Base-by-base conservation (phyloP, 2,888 invertebrate species). In the Metalampra italica region DNA sequence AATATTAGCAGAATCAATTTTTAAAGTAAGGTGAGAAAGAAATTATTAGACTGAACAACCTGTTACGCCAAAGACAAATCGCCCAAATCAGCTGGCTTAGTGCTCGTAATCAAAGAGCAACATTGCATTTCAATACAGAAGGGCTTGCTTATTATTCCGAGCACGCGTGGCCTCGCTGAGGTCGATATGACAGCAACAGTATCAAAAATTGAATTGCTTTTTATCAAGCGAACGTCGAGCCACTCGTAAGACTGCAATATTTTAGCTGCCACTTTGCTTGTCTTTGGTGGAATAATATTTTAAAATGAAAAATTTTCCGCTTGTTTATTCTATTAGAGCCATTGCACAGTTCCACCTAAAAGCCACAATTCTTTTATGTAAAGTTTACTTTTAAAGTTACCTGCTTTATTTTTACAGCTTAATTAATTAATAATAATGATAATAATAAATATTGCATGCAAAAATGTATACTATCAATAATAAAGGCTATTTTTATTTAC, bases 141-240 rank as follows among this genome's bases (percentile, higher is more conserved):
- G 45, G 37, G 38, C 29, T 15, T 52, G 53, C 50, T 70, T 60
- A 41, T 37, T 32, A 75, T 70, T 72, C 72, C 34, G 45, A 52
- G 59, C 76, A 75, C 71, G 75, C 63, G 49, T 57, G 47, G 34
- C 46, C 51, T 59, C 70, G 61, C 38, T 36, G 65, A 69, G 71
- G 70, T 69, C 69, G 71, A 60, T 64, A 66, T 73, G 75, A 71
- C 68, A 68, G 68, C 65, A 61, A 59, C 66, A 66, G 65, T 64
- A 69, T 66, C 67, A 70, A 54, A 46, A 74, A 76, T 73, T 71
- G 70, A 73, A 76, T 76, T 75, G 75, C 72, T 76, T 74, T 69
- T 68, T 43, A 72, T 73, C 75, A 71, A 66, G 64, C 59, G 60
- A 57, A 52, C 56, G 58, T 60, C 61, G 60, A 54, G 68, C 69